Percentiles rank a stretch among this genome's conserved stretches.
Evolutionary conservation across 64 coral and sea anemone genomes (phyloP).

Genomic region (Montipora foliosa): DNA sequence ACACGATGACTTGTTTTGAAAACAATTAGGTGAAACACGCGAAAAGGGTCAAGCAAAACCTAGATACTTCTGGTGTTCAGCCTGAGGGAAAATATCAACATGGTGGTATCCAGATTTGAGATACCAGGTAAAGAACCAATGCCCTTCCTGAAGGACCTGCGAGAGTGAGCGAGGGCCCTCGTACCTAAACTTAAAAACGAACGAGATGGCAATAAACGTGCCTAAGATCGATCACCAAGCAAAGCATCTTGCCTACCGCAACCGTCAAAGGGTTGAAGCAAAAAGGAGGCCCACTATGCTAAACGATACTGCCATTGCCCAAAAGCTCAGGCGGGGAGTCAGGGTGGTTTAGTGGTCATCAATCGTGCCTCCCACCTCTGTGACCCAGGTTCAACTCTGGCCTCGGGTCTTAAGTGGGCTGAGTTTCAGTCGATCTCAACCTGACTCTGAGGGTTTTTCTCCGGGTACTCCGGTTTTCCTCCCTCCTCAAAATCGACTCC

Average conservation of each 20-base stretch:
- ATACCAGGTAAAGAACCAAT: slow-evolving; percentile 67
- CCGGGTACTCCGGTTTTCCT: no score
- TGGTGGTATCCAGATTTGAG: slow-evolving; percentile 78
- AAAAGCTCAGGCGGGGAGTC: not conserved
- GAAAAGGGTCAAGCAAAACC: slow-evolving; percentile 62
- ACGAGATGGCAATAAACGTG: slow-evolving; percentile 54
- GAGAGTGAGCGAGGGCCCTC: not conserved
- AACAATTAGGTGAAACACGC: slow-evolving; percentile 26
- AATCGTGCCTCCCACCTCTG: no score
- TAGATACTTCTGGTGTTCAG: slow-evolving; percentile 69
- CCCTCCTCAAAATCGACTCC: no score
- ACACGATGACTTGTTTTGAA: not conserved
- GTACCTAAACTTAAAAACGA: slow-evolving; percentile 67
- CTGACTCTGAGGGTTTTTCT: no score
- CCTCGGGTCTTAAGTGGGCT: no score
- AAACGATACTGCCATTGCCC: slow-evolving; percentile 27
- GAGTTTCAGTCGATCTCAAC: no score
- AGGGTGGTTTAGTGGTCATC: no score
- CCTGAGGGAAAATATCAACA: slow-evolving; percentile 42
- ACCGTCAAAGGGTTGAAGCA: slow-evolving; percentile 62
- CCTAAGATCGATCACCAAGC: slow-evolving; percentile 17
- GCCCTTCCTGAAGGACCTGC: slow-evolving; percentile 55
- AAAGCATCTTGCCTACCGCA: slow-evolving; percentile 34
- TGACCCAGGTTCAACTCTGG: no score
- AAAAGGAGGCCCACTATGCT: slow-evolving; percentile 17